Evolutionary conservation across 2,888 invertebrate genomes (phyloP).

Genomic region (Drosophila nr. fundita): DNA sequence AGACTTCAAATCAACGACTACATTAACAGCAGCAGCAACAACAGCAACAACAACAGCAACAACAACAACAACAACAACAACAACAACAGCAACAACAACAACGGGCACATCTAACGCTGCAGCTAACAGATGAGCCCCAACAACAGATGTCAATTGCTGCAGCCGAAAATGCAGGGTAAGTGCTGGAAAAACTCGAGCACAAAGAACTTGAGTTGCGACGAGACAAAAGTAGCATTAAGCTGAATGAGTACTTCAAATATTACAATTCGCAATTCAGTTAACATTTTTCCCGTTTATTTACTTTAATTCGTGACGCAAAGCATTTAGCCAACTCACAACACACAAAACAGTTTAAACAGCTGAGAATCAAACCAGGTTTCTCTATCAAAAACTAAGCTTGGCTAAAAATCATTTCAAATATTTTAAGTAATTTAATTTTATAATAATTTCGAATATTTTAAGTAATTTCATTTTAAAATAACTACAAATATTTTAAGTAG

Average conservation of each 20-base stretch:
- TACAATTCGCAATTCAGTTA: background rate
- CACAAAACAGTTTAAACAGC: background rate
- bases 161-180: constrained; percentile 86
- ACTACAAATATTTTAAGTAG: too few relatives aligned
- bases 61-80: constrained; percentile 8
- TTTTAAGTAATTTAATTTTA: background rate
- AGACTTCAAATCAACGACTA: constrained; percentile 46
- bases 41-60: constrained; percentile 7
- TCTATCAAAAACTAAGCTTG: too few relatives aligned
- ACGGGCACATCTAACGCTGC: constrained; percentile 84
- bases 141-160: constrained; percentile 85
- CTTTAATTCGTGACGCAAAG: background rate
- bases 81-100: constrained; percentile 64
- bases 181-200: constrained; percentile 20
- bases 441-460: background rate
- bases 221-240: background rate
- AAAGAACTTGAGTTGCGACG: constrained; percentile 1
- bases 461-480: background rate
- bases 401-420: background rate
- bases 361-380: background rate
- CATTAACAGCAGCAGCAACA: constrained; percentile 34
- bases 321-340: background rate
- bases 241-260: background rate
- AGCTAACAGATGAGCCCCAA: constrained; percentile 85
- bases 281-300: background rate